Conservation (phyloP, 2,113 vertebrate species). For the Crotophaga sulcirostris region DNA sequence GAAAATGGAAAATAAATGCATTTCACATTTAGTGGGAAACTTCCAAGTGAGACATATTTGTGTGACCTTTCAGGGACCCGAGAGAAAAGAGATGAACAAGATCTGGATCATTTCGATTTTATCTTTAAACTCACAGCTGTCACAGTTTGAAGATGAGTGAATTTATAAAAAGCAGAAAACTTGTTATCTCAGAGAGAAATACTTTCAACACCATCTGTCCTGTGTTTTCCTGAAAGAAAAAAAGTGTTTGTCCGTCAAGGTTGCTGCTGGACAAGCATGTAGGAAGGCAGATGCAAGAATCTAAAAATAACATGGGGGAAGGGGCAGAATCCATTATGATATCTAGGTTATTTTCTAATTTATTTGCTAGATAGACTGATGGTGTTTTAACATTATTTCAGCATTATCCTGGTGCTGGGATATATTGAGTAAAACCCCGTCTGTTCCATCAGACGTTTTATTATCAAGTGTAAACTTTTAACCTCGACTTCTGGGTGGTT, state of each 20-base stretch:
- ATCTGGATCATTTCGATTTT: slow-evolving; percentile 48
- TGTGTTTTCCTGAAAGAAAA: slow-evolving; percentile 33
- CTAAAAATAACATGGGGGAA: background rate
- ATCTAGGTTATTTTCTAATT: slow-evolving; percentile 45
- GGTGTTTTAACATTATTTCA: background rate
- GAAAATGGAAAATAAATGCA: background rate
- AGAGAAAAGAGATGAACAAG: slow-evolving; percentile 47
- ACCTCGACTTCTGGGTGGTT: background rate
- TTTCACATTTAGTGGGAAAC: background rate
- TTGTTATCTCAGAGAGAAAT: slow-evolving; percentile 38
- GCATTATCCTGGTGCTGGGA: background rate
- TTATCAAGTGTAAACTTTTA: slow-evolving; percentile 19
- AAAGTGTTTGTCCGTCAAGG: slow-evolving; percentile 9
- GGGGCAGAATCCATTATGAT: background rate
- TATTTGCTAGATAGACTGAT: background rate
- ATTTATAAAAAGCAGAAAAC: slow-evolving; percentile 49
- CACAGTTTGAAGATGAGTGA: slow-evolving; percentile 54
- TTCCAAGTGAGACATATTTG: background rate
- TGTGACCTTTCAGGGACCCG: slow-evolving; percentile 39
- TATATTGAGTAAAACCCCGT: background rate
- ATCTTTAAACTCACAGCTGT: slow-evolving; percentile 58
- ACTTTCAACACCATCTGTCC: slow-evolving; percentile 56
- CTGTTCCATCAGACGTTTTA: slow-evolving; percentile 4
- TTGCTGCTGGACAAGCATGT: slow-evolving; percentile 21
- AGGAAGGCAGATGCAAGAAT: slow-evolving; percentile 43